Evolutionary conservation across 1,140 invertebrate genomes (phyloP), one percentile per base, ranked within the genome.

Genomic region (Drosophila equinoxialis): DNA sequence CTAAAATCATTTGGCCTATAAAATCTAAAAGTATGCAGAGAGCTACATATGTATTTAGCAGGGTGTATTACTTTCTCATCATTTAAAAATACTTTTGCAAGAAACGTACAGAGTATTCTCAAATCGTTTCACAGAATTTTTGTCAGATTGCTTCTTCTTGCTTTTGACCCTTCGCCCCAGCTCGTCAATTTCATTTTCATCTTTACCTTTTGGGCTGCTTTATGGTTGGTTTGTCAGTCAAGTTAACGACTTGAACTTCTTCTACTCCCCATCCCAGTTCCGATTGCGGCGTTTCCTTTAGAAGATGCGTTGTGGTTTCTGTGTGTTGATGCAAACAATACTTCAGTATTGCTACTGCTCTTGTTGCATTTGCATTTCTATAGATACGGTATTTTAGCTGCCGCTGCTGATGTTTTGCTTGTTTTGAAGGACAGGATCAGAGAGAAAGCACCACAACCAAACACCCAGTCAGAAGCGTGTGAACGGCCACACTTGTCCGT

Each of bases 281-380:
- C 45, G 45, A 51, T 51, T 51, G 45, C 45, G 17, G 11, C 10
- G 37, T 39, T 39, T 39, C 37, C 33, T 26, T 14, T n/a, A 17
- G 7, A 58, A 17, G 55, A 58, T 26, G 41, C 60, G 58, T 41
- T 33, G 42, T 65, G 33, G 26, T 71, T 37, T 26, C 30, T 59
- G 57, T 37, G 35, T 39, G 57, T 59, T 60, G 60, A 75, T 68
- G 64, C 73, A 64, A 72, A 65, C 74, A 61, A 63, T 55, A 65
- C 51, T 45, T 54, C 45, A 17, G n/a, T 61, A 45, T 30, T 10
- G 23, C 61, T 11, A 1, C 55, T 60, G 42, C 48, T 37, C 33
- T 17, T 14, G 20, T 23, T 51, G 45, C 68, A 82, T 86, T 85
- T 86, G 83, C 82, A 85, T 86, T 82, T 73, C 83, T 73, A 70